A percentile compares a stretch with the other conserved stretches of the same genome.
Conservation (phyloP, 1,140 invertebrate species). For the Pogonomyrmex californicus region DNA sequence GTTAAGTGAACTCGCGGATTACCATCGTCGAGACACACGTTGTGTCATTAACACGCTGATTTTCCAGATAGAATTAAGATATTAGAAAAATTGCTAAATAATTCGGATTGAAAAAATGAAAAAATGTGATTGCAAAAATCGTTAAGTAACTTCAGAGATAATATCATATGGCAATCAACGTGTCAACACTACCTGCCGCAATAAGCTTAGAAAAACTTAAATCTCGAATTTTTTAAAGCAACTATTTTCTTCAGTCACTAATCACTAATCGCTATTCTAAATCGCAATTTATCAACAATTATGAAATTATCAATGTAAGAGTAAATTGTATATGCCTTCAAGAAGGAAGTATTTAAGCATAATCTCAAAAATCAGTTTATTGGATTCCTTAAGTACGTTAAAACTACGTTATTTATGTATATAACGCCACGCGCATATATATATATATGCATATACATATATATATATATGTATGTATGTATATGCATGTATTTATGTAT, state of each 20-base stretch:
- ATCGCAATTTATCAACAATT: constrained; percentile 46
- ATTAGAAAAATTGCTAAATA: background rate
- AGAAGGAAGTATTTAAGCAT: constrained; percentile 45
- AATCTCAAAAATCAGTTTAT: constrained; percentile 42
- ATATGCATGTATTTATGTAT: constrained; percentile 26
- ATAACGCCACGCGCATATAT: constrained; percentile 37
- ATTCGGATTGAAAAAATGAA: constrained; percentile 1
- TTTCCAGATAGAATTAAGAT: background rate
- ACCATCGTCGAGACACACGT: constrained; percentile 21
- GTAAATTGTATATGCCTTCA: constrained; percentile 26
- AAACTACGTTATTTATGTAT: constrained; percentile 40
- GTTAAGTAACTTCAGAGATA: background rate
- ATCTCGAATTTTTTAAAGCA: background rate
- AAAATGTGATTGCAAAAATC: background rate
- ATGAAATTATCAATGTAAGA: constrained; percentile 48
- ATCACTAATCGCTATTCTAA: constrained; percentile 50
- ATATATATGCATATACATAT: constrained; percentile 8
- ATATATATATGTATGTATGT: background rate
- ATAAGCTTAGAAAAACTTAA: constrained; percentile 33
- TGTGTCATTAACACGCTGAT: constrained; percentile 51
- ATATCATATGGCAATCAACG: constrained; percentile 32
- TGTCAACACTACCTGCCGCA: constrained; percentile 14
- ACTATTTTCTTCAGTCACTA: constrained; percentile 18
- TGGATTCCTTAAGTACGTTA: constrained; percentile 45
- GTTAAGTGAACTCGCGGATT: constrained; percentile 43